A percentile compares a stretch with the other conserved stretches of the same genome.
phyloP scores from a whole-genome alignment of 37 sponge, comb jelly and placozoan genomes.

The Eunapius fragilis region DNA sequence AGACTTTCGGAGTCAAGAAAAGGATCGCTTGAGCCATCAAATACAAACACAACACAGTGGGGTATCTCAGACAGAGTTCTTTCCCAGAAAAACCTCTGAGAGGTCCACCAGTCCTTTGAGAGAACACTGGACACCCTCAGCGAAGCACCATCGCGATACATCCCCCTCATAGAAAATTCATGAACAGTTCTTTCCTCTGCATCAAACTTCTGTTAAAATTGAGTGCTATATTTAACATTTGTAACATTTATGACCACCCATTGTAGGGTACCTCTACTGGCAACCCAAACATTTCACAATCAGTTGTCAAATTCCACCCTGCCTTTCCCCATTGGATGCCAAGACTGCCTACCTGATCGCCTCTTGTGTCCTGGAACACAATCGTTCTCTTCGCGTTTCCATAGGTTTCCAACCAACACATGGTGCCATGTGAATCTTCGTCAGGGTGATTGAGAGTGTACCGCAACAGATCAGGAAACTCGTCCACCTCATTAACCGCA shows the following conservation, averaged over 20 bases:
- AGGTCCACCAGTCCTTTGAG: slow-evolving; percentile 84
- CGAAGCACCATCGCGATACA: slow-evolving; percentile 79
- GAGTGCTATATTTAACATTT: too few relatives aligned
- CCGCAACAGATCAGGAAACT: slow-evolving; percentile 75
- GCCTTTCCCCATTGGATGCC: background rate
- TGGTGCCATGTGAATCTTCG: slow-evolving; percentile 81
- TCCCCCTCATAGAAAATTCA: slow-evolving; percentile 76
- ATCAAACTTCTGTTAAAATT: slow-evolving; percentile 66
- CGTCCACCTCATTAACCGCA: slow-evolving; percentile 51
- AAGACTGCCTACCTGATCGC: slow-evolving; percentile 75
- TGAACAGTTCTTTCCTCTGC: slow-evolving; percentile 63
- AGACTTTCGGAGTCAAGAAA: slow-evolving; percentile 87
- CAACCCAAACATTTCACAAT: too few relatives aligned
- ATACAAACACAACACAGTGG: slow-evolving; percentile 94
- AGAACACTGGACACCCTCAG: slow-evolving; percentile 37
- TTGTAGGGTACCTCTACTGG: too few relatives aligned
- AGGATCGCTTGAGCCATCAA: slow-evolving; percentile 92
- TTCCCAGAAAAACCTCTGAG: slow-evolving; percentile 87
- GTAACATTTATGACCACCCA: too few relatives aligned
- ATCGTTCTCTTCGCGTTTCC: slow-evolving; percentile 77
- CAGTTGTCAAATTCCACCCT: too few relatives aligned
- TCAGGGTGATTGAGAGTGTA: slow-evolving; percentile 74
- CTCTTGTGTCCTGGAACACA: slow-evolving; percentile 88
- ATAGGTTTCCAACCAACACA: slow-evolving; percentile 81
- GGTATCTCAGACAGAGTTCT: slow-evolving; percentile 68